phyloP scores from a whole-genome alignment of 2,797 vertebrate species.

The Eremophila alpestris region DNA sequence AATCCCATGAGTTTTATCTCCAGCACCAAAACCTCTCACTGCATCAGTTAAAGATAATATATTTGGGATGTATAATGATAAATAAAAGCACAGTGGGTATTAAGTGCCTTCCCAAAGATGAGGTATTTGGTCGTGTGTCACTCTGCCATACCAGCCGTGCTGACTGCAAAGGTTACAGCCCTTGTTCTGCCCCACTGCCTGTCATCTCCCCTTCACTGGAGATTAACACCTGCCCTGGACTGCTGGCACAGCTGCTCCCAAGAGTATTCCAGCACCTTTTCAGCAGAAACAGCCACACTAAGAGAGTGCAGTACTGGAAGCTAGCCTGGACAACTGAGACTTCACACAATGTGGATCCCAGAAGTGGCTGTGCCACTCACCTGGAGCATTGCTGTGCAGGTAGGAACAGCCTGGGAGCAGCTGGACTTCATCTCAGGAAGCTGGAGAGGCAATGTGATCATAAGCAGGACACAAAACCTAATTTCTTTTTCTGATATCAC shows the following conservation, averaged over 20 bases:
- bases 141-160: neutral
- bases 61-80: neutral
- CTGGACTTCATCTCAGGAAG: neutral
- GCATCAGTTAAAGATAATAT: neutral
- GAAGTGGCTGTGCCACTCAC: rapidly evolving
- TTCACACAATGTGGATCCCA: neutral
- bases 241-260: neutral
- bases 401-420: neutral
- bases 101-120: neutral
- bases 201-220: neutral
- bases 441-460: neutral
- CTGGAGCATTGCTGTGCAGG: rapidly evolving
- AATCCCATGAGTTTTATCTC: neutral
- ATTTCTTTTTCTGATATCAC: neutral
- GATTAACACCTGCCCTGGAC: neutral
- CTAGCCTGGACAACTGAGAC: neutral
- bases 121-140: rapidly evolving
- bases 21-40: neutral
- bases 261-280: neutral
- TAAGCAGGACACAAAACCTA: neutral
- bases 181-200: neutral
- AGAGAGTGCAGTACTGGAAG: neutral
- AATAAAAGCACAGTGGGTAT: neutral
- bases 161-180: neutral
- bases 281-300: rapidly evolving